A percentile compares a stretch with the other conserved stretches of the same genome.
phyloP scores from a whole-genome alignment of 2,113 vertebrate genomes.

The Thymallus thymallus region DNA sequence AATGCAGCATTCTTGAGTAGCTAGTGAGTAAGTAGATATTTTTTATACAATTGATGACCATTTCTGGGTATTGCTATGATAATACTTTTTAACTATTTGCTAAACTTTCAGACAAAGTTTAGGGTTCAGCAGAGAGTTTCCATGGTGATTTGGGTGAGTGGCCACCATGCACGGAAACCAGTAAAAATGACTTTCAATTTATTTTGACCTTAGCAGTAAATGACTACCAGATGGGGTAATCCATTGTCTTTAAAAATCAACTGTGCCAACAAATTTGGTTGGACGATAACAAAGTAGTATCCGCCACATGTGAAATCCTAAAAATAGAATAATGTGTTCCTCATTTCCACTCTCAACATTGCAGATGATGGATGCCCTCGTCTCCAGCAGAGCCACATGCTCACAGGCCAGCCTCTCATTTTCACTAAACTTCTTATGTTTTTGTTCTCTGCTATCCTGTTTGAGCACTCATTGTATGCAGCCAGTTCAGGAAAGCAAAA shows the following conservation, averaged over 20 bases:
- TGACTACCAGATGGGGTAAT: slow-evolving; percentile 56
- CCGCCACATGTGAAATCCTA: slow-evolving; percentile 42
- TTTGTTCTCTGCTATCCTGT: neutral
- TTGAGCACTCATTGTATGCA: neutral
- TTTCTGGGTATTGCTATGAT: neutral
- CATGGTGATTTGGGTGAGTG: slow-evolving; percentile 49
- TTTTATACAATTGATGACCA: neutral
- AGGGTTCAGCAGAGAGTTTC: slow-evolving; percentile 43
- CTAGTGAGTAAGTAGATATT: neutral
- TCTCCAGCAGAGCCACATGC: neutral
- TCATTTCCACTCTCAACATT: slow-evolving; percentile 41
- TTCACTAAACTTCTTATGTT: neutral
- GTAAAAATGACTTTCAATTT: slow-evolving; percentile 71
- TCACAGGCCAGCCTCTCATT: slow-evolving; percentile 27
- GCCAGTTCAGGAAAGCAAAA: slow-evolving; percentile 9
- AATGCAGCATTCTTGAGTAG: neutral
- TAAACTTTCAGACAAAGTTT: neutral
- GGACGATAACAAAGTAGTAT: slow-evolving; percentile 39
- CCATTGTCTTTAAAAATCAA: slow-evolving; percentile 42
- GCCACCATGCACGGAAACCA: slow-evolving; percentile 51
- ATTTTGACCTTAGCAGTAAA: slow-evolving; percentile 61
- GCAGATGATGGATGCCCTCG: neutral
- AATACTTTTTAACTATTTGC: neutral
- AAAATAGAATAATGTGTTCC: slow-evolving; percentile 61
- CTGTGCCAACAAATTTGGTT: slow-evolving; percentile 26